Evolutionary conservation across 2,113 vertebrate species (phyloP).

Genomic region (Vombatus ursinus): DNA sequence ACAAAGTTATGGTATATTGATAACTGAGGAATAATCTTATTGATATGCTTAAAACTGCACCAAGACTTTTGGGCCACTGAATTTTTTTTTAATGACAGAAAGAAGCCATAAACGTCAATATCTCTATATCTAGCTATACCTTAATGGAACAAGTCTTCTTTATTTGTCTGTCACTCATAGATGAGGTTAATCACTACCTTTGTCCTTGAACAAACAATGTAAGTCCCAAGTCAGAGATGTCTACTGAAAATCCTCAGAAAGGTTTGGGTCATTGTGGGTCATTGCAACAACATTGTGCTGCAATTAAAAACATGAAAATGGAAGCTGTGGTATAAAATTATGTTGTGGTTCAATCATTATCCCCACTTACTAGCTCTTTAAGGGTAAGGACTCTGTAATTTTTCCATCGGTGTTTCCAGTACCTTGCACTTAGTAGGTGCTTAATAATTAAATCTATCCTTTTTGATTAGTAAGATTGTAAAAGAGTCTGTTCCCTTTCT

Average conservation of each 20-base stretch:
- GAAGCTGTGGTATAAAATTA: not conserved
- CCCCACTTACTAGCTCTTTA: not conserved
- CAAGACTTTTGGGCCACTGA: not conserved
- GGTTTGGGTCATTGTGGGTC: not conserved
- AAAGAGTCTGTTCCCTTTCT: constrained; percentile 6
- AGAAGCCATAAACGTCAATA: not conserved
- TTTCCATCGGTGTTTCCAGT: not conserved
- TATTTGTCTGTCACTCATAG: not conserved
- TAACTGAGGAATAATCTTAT: not conserved
- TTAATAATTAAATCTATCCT: not conserved
- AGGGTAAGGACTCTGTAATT: not conserved
- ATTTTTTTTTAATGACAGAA: not conserved
- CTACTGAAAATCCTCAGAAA: constrained; percentile 24
- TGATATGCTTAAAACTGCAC: not conserved
- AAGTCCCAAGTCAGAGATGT: constrained; percentile 18
- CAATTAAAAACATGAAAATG: not conserved
- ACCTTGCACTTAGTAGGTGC: not conserved
- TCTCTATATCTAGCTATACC: not conserved
- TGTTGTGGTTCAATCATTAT: constrained; percentile 2
- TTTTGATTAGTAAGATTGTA: not conserved
- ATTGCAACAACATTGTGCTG: not conserved
- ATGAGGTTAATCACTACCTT: not conserved
- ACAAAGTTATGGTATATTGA: not conserved
- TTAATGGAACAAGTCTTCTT: not conserved
- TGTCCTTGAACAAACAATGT: not conserved